Conservation (phyloP, 2,888 invertebrate species). For the Limnephilus lunatus region DNA sequence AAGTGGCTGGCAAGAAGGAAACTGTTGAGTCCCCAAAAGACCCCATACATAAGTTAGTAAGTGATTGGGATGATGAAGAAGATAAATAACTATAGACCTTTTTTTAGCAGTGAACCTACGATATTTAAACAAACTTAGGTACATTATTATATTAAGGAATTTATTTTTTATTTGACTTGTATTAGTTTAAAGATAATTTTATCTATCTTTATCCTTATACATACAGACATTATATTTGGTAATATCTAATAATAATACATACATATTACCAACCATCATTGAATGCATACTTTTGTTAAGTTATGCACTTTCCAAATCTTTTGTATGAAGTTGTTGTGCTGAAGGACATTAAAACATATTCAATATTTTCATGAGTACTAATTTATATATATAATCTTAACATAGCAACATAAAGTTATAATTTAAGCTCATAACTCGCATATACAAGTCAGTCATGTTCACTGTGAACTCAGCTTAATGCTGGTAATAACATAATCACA, state of each 20-base stretch:
- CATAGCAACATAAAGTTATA: background rate
- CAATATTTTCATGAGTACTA: background rate
- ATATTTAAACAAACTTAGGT: background rate
- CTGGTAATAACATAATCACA: background rate
- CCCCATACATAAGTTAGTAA: slow-evolving; percentile 74
- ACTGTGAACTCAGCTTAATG: background rate
- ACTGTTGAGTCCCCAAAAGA: slow-evolving; percentile 68
- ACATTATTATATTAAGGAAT: background rate
- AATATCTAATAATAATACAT: background rate
- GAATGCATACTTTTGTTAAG: background rate
- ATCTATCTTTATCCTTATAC: background rate
- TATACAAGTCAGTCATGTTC: background rate
- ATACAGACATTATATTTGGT: background rate
- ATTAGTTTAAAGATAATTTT: background rate
- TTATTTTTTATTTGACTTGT: background rate
- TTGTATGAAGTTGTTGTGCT: background rate
- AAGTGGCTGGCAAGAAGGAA: slow-evolving; percentile 64
- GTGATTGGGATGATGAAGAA: slow-evolving; percentile 75
- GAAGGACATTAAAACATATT: background rate
- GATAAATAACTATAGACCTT: slow-evolving; percentile 55
- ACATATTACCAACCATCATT: background rate
- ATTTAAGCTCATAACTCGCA: background rate
- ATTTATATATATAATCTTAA: background rate
- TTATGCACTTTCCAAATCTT: background rate
- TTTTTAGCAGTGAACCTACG: background rate